Conservation (phyloP, 2,797 vertebrate species). For the Hydrolagus colliei region DNA sequence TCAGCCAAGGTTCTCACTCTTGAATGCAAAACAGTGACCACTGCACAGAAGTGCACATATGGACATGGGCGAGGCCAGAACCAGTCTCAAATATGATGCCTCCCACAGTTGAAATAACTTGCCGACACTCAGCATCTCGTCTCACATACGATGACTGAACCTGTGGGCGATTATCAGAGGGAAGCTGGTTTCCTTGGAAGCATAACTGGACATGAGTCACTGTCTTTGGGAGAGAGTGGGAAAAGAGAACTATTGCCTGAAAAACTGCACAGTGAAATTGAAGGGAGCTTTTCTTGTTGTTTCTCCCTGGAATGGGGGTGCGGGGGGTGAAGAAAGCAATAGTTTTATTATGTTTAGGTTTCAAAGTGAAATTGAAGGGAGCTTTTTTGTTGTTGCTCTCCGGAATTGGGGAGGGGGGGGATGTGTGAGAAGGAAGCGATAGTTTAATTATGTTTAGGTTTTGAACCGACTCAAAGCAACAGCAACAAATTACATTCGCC, state of each 20-base stretch:
- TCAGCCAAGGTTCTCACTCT: too few species aligned
- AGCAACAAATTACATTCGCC: too few species aligned
- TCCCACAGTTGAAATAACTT: background rate
- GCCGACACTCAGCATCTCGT: conserved; percentile 1
- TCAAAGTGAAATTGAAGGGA: background rate
- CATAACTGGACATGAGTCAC: conserved; percentile 15
- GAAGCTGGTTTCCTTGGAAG: background rate
- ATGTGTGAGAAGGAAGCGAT: background rate
- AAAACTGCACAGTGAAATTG: too few species aligned
- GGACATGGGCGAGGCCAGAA: background rate
- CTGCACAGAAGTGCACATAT: background rate
- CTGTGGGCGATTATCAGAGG: background rate
- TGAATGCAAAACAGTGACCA: too few species aligned
- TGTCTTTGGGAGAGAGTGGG: conserved; percentile 10
- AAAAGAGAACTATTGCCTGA: background rate
- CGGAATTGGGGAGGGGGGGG: conserved; percentile 8
- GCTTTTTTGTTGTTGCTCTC: too few species aligned
- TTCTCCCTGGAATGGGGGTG: background rate
- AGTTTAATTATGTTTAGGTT: background rate
- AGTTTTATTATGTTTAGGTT: background rate
- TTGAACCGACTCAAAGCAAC: background rate
- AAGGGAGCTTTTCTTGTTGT: too few species aligned
- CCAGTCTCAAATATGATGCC: background rate
- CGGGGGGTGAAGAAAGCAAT: background rate
- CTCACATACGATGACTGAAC: background rate